phyloP scores from a whole-genome alignment of 2,113 vertebrate genomes.

The Rissa tridactyla region DNA sequence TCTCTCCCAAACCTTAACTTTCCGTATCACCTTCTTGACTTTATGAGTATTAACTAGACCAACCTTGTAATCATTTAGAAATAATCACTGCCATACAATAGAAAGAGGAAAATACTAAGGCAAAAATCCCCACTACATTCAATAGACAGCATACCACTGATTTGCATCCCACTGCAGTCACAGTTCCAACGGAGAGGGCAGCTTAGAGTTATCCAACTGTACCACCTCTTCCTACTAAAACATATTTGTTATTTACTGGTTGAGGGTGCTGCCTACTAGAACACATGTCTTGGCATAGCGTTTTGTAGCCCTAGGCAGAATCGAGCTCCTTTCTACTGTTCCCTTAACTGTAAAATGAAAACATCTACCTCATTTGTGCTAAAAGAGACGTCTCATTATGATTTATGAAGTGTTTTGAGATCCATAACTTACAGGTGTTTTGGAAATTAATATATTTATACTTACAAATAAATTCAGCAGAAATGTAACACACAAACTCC shows the following conservation, averaged over 20 bases:
- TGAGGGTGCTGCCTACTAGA: not conserved
- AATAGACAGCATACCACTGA: not conserved
- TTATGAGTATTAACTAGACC: not conserved
- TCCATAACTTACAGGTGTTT: not conserved
- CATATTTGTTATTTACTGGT: not conserved
- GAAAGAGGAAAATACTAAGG: not conserved
- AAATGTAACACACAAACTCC: not conserved
- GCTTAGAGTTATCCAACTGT: not conserved
- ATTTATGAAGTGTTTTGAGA: not conserved
- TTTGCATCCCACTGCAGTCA: not conserved
- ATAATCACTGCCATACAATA: not conserved
- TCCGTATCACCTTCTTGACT: accelerated
- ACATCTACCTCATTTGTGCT: not conserved
- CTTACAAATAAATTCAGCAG: not conserved
- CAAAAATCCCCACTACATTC: not conserved
- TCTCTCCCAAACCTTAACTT: not conserved
- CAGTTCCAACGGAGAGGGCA: not conserved
- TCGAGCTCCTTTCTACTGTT: not conserved
- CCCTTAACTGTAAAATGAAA: not conserved
- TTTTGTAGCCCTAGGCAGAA: not conserved
- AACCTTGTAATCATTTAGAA: not conserved
- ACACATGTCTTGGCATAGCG: not conserved
- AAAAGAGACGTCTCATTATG: not conserved
- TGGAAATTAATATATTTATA: not conserved
- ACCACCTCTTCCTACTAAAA: not conserved